phyloP scores from a whole-genome alignment of 1,140 invertebrate genomes.

The Melitaea cinxia region DNA sequence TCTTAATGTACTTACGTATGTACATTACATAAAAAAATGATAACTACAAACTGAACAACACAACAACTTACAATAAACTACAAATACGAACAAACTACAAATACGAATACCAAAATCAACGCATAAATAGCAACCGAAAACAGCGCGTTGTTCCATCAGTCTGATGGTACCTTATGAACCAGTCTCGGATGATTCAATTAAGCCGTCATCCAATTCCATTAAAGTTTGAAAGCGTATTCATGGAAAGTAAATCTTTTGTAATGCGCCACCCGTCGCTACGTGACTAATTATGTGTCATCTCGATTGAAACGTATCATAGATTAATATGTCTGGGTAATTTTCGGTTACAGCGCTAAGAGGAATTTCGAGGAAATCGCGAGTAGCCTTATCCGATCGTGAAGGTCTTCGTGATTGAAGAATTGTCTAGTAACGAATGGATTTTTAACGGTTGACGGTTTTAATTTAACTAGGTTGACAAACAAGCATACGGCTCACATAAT shows the following conservation, averaged over 20 bases:
- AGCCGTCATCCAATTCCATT: constrained; percentile 48
- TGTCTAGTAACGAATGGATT: too few relatives aligned
- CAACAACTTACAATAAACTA: too few relatives aligned
- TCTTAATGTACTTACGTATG: too few relatives aligned
- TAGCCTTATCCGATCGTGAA: too few relatives aligned
- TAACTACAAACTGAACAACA: too few relatives aligned
- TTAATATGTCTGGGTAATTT: constrained; percentile 36
- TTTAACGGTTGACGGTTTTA: too few relatives aligned
- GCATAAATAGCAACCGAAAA: not conserved
- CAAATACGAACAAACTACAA: not conserved
- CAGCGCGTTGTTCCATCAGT: not conserved
- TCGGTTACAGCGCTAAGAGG: not conserved
- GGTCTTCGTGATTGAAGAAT: too few relatives aligned
- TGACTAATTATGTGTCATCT: constrained; percentile 43
- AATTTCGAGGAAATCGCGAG: too few relatives aligned
- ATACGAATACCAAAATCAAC: not conserved
- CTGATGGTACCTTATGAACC: constrained; percentile 6
- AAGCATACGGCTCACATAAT: too few relatives aligned
- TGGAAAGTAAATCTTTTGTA: constrained; percentile 52
- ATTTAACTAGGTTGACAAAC: too few relatives aligned
- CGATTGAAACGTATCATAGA: constrained; percentile 19
- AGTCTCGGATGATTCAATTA: constrained; percentile 48
- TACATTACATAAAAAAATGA: too few relatives aligned
- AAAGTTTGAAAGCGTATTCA: constrained; percentile 51
- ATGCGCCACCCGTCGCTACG: constrained; percentile 36